A percentile compares a stretch with the other conserved stretches of the same genome.
These are phyloP conservation scores for Hippolais icterina DNA, from an alignment of 2,113 vertebrate genomes.

Conservation along the genomic window DNA sequence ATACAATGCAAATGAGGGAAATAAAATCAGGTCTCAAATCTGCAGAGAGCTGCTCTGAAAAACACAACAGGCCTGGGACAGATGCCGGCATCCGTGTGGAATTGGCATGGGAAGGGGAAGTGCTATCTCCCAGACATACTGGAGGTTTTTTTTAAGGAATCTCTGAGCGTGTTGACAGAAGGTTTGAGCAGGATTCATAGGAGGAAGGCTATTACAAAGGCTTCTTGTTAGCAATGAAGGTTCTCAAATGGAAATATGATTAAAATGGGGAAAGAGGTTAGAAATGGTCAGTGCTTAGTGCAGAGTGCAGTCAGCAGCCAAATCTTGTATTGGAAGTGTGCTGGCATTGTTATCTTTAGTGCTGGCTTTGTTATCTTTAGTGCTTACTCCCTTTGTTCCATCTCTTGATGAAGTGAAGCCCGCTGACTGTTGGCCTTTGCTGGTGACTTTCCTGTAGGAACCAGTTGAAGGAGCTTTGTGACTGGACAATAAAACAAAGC, in stretches of 20 bases:
- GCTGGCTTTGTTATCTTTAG: not conserved
- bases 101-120: not conserved
- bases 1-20: not conserved
- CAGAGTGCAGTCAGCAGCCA: not conserved
- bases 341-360: not conserved
- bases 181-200: not conserved
- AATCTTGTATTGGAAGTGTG: not conserved
- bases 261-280: not conserved
- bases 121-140: not conserved
- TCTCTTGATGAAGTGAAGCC: not conserved
- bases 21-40: not conserved
- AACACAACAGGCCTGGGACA: not conserved
- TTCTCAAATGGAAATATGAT: not conserved
- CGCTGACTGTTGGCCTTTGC: not conserved
- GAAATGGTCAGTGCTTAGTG: not conserved
- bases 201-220: not conserved
- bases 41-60: not conserved
- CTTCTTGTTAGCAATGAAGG: not conserved
- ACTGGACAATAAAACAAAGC: not conserved
- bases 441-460: not conserved
- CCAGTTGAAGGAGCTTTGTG: not conserved
- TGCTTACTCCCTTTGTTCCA: not conserved
- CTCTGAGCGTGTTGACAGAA: not conserved
- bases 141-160: not conserved
- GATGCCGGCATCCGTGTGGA: fast-evolving